Percentiles rank a stretch among this genome's conserved stretches.
phyloP scores from a whole-genome alignment of 2,113 vertebrate genomes.

The Cynopterus brachyotis region DNA sequence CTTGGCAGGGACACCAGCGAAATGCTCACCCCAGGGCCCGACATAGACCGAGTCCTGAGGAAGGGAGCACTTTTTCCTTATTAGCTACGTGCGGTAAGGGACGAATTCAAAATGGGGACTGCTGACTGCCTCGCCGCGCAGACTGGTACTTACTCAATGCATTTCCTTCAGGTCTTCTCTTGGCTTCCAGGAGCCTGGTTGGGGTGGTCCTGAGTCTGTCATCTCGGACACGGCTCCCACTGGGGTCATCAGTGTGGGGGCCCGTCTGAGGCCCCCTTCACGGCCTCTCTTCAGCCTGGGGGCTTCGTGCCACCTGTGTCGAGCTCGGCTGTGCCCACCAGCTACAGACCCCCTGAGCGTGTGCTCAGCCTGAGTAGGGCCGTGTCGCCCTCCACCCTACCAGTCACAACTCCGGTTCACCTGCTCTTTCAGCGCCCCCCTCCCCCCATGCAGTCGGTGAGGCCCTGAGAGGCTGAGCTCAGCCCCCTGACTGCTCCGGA shows the following conservation, averaged over 20 bases:
- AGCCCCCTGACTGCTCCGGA: background rate
- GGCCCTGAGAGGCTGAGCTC: background rate
- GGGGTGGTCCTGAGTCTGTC: background rate
- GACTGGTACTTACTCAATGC: background rate
- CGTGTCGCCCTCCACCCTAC: accelerated
- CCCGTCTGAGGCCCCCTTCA: background rate
- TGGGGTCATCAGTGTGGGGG: background rate
- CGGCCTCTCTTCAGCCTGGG: background rate
- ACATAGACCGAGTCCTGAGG: background rate
- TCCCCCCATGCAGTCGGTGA: accelerated
- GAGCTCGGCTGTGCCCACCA: background rate
- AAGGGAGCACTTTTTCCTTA: background rate
- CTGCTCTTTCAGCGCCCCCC: background rate
- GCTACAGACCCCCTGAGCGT: background rate
- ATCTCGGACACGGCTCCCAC: background rate
- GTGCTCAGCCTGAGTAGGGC: background rate
- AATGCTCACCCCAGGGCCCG: background rate
- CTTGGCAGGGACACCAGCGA: background rate
- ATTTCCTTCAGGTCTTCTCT: background rate
- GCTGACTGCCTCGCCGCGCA: background rate
- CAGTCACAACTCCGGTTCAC: background rate
- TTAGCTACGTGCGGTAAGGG: background rate
- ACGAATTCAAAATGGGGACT: background rate
- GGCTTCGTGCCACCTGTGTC: background rate
- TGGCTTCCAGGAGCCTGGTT: background rate